Conservation (phyloP, 2,888 invertebrate species). For the Drosophila monieri region DNA sequence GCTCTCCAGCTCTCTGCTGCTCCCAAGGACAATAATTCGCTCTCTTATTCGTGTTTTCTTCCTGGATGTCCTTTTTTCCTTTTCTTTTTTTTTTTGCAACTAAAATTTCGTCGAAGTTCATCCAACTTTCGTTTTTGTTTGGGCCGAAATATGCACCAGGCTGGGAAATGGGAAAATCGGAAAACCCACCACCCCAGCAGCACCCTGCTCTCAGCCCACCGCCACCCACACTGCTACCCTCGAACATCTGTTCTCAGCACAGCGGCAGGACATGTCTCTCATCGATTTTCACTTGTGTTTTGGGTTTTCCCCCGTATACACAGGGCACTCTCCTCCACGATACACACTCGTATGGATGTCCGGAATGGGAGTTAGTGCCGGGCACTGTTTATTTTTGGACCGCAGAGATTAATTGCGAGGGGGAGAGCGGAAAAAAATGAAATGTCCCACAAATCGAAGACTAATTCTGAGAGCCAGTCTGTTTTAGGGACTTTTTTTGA, state of each 20-base stretch:
- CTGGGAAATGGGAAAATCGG: conserved; percentile 14
- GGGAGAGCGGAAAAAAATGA: neutral
- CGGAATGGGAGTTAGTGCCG: conserved; percentile 14
- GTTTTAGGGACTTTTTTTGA: neutral
- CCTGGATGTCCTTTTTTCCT: neutral
- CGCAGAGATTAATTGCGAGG: conserved; percentile 25
- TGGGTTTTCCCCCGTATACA: conserved; percentile 18
- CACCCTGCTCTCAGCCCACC: conserved; percentile 18
- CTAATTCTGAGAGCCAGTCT: neutral
- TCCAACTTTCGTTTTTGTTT: conserved; percentile 76
- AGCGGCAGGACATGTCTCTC: conserved; percentile 45
- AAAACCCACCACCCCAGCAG: conserved; percentile 17
- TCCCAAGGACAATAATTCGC: conserved; percentile 58
- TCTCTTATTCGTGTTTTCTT: conserved; percentile 46
- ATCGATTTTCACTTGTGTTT: conserved; percentile 50
- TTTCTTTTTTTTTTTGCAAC: conserved; percentile 19
- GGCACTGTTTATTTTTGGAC: conserved; percentile 26
- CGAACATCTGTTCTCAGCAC: conserved; percentile 41
- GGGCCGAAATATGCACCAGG: conserved; percentile 60
- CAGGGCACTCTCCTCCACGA: neutral
- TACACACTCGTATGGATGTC: neutral
- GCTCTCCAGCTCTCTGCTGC: conserved; percentile 16
- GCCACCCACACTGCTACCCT: conserved; percentile 20
- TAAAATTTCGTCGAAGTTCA: conserved; percentile 65
- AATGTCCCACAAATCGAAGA: too few species aligned